Percentiles rank a stretch among this genome's conserved stretches.
Evolutionary conservation across 2,888 invertebrate species (phyloP).

Genomic region (Molanna angustata): DNA sequence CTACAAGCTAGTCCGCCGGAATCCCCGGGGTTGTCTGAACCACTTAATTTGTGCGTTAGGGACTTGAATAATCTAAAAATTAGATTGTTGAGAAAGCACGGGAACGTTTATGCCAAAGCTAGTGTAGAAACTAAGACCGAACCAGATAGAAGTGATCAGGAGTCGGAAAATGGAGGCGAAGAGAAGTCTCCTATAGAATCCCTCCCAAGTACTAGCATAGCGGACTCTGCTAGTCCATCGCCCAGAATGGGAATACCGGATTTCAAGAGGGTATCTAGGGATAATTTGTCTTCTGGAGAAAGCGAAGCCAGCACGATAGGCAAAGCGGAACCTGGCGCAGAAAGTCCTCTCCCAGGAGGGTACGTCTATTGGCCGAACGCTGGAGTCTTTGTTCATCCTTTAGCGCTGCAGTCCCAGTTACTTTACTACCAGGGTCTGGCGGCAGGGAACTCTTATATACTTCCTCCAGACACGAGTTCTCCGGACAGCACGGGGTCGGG

Average conservation of each 20-base stretch:
- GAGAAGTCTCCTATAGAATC: conserved; percentile 6
- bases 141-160: conserved; percentile 34
- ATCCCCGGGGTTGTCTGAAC: conserved; percentile 56
- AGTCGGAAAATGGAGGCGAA: conserved; percentile 16
- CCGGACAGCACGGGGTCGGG: conserved; percentile 36
- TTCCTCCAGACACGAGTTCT: conserved; percentile 46
- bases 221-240: conserved; percentile 38
- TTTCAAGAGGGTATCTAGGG: conserved; percentile 41
- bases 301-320: conserved; percentile 35
- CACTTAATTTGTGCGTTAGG: conserved; percentile 78
- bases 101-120: conserved; percentile 58
- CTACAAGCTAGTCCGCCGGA: conserved; percentile 40
- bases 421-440: conserved; percentile 74
- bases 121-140: conserved; percentile 60
- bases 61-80: conserved; percentile 70
- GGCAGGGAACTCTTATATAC: conserved; percentile 43
- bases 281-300: conserved; percentile 41
- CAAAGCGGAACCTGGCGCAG: conserved; percentile 43
- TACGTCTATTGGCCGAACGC: conserved; percentile 71
- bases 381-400: conserved; percentile 70
- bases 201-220: conserved; percentile 31
- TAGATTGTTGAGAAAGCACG: conserved; percentile 60
- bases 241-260: conserved; percentile 51
- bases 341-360: conserved; percentile 46
- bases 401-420: conserved; percentile 68